Base-by-base conservation (phyloP, 1,140 invertebrate genomes). In the Drosophila rhopaloa region DNA sequence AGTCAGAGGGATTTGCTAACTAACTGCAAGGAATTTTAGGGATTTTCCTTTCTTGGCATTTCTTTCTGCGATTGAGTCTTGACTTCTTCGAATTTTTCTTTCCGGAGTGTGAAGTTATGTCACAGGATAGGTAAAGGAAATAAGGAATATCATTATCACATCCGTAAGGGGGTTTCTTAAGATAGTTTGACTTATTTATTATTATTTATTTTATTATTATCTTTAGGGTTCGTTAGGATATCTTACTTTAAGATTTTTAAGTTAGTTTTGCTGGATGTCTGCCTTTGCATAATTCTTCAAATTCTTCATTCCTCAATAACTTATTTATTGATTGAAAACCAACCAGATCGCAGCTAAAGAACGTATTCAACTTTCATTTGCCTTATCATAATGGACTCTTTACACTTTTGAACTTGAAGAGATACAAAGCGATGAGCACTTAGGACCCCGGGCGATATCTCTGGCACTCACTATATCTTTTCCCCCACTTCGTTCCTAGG, bases 301-400 rank as follows among this genome's bases (percentile, higher is more conserved):
- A 16, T 16, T 16, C 16, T 16, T 14, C 13, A n/a, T 6, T 29
- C 8, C 4, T 8, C 7, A 41, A 41, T 14, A 8, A 2, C 7
- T 2, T 1, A 47, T 14, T 41, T 53, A 68, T 65, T 56, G 67
- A 55, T 47, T 35, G 9, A 14, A 54, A 47, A 32, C n/a, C n/a
- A 40, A 47, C 19, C 4, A 35, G 38, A 54, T 9, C 16, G 19
- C 1, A 13, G 2, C 43, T n/a, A 11, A 40, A 35, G 1, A 29
- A 11, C n/a, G 11, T 38, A 8, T 38, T 29, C 54, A 38, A 11
- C 29, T 24, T 14, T 48, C 19, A 5, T 13, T 14, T 24, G 14
- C 32, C 7, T 46, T 68, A 68, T 71, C 67, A 24, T 27, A 68
- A 68, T 68, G 51, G 63, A 68, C 16, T 37, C 51, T 50, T 70